A percentile compares a stretch with the other conserved stretches of the same genome.
Evolutionary conservation across 23 tunicate genomes (phyloP).

Genomic region (Ciona savignyi): DNA sequence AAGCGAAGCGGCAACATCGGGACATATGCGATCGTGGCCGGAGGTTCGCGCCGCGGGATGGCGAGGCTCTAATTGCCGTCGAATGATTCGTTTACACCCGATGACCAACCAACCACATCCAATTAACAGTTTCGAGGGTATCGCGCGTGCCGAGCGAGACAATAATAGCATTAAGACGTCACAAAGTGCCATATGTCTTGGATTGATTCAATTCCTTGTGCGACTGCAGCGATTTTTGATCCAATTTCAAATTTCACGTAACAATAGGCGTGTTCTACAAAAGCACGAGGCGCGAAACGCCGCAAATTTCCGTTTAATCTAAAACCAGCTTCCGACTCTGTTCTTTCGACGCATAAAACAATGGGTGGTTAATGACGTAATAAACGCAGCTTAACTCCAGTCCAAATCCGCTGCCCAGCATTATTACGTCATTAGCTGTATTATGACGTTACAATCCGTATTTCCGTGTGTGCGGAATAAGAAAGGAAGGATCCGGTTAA

Average conservation of each 20-base stretch:
- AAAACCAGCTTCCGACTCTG: no score
- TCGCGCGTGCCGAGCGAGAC: neutral
- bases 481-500: no score
- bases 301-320: neutral
- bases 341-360: neutral
- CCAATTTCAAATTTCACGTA: neutral
- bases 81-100: neutral
- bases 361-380: neutral
- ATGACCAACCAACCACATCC: neutral
- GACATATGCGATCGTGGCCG: neutral
- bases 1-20: neutral
- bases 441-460: neutral
- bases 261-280: neutral
- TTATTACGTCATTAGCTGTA: neutral
- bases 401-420: neutral
- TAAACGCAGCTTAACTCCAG: neutral
- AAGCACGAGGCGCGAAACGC: neutral
- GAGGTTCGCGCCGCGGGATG: neutral
- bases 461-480: no score
- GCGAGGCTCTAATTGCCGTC: neutral
- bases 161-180: neutral
- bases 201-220: neutral
- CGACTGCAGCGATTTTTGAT: neutral
- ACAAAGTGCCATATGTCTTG: neutral
- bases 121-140: neutral